Conservation (phyloP, 2,113 vertebrate species). For the Muscicapa adusta region DNA sequence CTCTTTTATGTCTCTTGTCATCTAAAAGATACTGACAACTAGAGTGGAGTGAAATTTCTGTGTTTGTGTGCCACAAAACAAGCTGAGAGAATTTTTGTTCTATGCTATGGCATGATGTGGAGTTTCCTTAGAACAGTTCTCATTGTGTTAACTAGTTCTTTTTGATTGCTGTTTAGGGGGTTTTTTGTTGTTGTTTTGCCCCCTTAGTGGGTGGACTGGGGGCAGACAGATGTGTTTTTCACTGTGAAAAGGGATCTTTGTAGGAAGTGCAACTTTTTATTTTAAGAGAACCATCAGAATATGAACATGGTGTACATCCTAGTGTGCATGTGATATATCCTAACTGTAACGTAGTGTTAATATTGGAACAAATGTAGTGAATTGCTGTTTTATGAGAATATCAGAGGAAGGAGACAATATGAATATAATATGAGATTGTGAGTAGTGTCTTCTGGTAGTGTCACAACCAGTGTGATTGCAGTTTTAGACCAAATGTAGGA, state of each 20-base stretch:
- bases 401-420: background rate
- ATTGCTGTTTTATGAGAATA: background rate
- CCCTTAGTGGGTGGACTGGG: background rate
- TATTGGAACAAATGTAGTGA: background rate
- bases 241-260: background rate
- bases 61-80: background rate
- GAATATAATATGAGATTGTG: background rate
- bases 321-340: background rate
- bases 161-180: background rate
- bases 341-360: background rate
- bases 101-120: background rate
- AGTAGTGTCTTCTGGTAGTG: background rate
- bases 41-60: background rate
- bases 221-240: fast-evolving
- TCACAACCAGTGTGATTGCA: background rate
- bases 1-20: background rate
- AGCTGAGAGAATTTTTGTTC: background rate
- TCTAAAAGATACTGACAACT: background rate
- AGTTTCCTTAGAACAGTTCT: background rate
- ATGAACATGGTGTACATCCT: background rate
- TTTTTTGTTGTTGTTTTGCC: background rate
- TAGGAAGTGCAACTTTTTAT: background rate
- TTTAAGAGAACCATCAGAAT: background rate
- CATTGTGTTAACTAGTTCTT: background rate
- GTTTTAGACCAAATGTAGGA: background rate